Evolutionary conservation across 2,888 invertebrate genomes (phyloP), one percentile per base, ranked within the genome.

Genomic region (Hypselothyrea guttata): DNA sequence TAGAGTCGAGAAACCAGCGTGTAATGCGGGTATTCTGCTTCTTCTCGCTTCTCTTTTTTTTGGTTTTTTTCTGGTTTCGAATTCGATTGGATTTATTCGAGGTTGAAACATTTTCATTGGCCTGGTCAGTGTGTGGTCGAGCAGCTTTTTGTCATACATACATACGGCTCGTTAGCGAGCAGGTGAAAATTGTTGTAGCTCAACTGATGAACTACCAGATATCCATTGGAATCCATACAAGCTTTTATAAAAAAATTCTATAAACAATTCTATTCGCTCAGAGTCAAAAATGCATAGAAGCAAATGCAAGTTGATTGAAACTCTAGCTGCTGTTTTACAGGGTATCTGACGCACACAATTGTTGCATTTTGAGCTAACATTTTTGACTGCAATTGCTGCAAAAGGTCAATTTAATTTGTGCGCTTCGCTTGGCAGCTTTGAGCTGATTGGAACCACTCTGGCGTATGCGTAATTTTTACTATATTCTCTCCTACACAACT

Each of bases 351-450:
- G 16, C 45, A 38, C 5, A 28, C 47, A 47, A 18, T 48, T 62
- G 22, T 22, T 11, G 12, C 22, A 34, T 13, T 37, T 62, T 31
- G 42, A 41, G 12, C 47, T 16, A 12, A 44, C 37, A 30, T 33
- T 38, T 67, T 42, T 40, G 52, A 52, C 15, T 57, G 66, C 31
- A 64, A 68, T 68, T 71, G 69, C 57, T 49, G 22, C 54, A 63
- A 77, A 77, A 82, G 82, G 82, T 74, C 77, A 82, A 75, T 75
- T 77, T 77, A 71, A 75, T 82, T 77, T 77, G 71, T 62, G 33
- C 68, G 71, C 62, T 68, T 63, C 57, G 57, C n/a, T 47, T 54
- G 57, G 59, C 44, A 53, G 46, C 48, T 65, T 22, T 53, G 49
- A 35, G 42, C 57, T 67, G 56, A 58, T 63, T 64, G 68, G 67